Conservation (phyloP, 2,113 vertebrate species). For the Andinoacara biseriatus region DNA sequence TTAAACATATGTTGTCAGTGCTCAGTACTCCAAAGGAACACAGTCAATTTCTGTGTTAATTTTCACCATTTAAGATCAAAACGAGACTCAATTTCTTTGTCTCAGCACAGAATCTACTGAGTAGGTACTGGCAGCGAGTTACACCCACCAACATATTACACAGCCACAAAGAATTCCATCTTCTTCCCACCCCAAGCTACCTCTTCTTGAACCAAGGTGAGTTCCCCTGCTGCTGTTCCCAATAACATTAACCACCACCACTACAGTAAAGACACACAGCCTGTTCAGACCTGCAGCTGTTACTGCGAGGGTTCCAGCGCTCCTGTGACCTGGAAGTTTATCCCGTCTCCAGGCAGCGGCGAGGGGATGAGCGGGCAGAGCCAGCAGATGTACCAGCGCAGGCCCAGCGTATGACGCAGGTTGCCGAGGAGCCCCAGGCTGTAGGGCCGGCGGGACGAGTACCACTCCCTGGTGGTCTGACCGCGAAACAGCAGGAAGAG, state of each 20-base stretch:
- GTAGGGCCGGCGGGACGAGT: constrained; percentile 80
- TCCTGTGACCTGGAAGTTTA: constrained; percentile 82
- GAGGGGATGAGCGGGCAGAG: constrained; percentile 87
- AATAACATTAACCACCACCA: constrained; percentile 33
- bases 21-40: constrained; percentile 8
- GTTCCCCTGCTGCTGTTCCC: constrained; percentile 4
- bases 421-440: constrained; percentile 82
- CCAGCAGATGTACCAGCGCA: constrained; percentile 87
- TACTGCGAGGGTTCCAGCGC: constrained; percentile 73
- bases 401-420: constrained; percentile 81
- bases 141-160: constrained; percentile 5
- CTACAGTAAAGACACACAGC: background rate
- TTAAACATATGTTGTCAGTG: constrained; percentile 32
- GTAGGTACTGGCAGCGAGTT: constrained; percentile 1
- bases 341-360: constrained; percentile 86
- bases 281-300: background rate
- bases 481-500: constrained; percentile 84
- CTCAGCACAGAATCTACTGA: constrained; percentile 15
- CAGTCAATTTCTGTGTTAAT: background rate
- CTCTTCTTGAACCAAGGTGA: constrained; percentile 10
- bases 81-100: constrained; percentile 3
- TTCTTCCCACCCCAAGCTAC: constrained; percentile 20
- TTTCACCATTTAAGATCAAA: constrained; percentile 13
- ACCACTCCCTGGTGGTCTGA: constrained; percentile 92
- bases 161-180: background rate